These are phyloP conservation scores for Beaufortia kweichowensis DNA, from an alignment of 2,113 vertebrate species.

Conservation along the genomic window DNA sequence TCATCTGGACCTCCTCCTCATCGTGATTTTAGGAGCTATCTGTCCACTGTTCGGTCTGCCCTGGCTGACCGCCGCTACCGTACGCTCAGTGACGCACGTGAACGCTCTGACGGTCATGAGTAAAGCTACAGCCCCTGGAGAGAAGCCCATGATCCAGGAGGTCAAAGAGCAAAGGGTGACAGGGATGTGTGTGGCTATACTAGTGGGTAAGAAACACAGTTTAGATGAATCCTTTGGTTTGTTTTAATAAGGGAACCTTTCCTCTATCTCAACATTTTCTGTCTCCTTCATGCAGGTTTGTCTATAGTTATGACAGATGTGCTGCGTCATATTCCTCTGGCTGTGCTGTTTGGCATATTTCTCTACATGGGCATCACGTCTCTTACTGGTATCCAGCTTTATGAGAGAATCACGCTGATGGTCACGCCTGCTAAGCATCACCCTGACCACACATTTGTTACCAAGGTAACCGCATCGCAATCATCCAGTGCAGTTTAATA, in stretches of 20 bases:
- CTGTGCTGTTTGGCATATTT: constrained; percentile 97
- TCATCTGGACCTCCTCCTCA: constrained; percentile 94
- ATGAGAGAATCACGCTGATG: constrained; percentile 92
- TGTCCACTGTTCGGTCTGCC: constrained; percentile 93
- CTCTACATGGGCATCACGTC: constrained; percentile 98
- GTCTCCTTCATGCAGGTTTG: constrained; percentile 77
- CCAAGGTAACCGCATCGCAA: constrained; percentile 79
- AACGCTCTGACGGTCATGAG: constrained; percentile 97
- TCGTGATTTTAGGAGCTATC: constrained; percentile 87
- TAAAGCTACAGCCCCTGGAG: constrained; percentile 90
- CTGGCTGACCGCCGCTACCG: constrained; percentile 93
- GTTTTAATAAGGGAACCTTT: not conserved
- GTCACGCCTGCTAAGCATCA: constrained; percentile 96
- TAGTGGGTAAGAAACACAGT: constrained; percentile 84
- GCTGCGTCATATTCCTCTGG: constrained; percentile 90
- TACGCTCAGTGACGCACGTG: constrained; percentile 93
- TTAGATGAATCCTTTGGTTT: too few relatives aligned
- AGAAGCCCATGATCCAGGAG: constrained; percentile 92
- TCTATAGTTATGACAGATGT: constrained; percentile 96
- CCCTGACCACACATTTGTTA: constrained; percentile 93
- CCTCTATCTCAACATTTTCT: not conserved
- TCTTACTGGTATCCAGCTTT: constrained; percentile 94
- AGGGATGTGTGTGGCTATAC: constrained; percentile 84
- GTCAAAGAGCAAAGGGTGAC: constrained; percentile 97
- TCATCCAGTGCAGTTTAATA: not conserved